These are phyloP conservation scores for Gadopsis bispinosus DNA, from an alignment of 2,797 vertebrate genomes.

Conservation along the genomic window DNA sequence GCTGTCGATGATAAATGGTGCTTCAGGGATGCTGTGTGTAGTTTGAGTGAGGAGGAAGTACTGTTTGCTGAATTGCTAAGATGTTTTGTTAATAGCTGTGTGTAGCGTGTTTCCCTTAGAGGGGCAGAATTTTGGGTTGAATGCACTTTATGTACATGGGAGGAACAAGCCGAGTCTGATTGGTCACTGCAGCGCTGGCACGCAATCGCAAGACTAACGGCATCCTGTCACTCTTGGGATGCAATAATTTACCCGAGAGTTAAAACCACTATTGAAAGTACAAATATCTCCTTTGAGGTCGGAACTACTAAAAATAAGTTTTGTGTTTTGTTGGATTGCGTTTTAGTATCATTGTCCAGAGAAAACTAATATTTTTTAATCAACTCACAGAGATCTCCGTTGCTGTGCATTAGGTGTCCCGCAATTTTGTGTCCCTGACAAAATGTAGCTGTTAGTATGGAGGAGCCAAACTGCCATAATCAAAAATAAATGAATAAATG, in stretches of 20 bases:
- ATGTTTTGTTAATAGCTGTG: constrained; percentile 62
- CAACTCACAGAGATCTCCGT: not conserved
- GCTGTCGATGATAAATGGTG: constrained; percentile 60
- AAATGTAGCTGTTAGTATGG: too few species aligned
- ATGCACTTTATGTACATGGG: constrained; percentile 48
- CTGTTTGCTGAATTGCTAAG: constrained; percentile 69
- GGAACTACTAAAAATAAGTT: not conserved
- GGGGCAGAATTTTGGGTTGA: constrained; percentile 40
- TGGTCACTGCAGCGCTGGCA: constrained; percentile 28
- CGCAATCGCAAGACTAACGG: not conserved
- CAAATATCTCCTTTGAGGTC: not conserved
- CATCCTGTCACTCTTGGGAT: not conserved
- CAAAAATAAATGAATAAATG: too few species aligned
- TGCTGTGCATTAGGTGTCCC: not conserved
- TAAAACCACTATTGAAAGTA: not conserved
- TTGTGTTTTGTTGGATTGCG: not conserved
- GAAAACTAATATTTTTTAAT: constrained; percentile 28
- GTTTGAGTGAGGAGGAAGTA: constrained; percentile 36
- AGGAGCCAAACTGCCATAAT: not conserved
- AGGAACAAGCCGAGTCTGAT: constrained; percentile 33
- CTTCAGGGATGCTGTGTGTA: constrained; percentile 47
- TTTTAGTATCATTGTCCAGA: constrained; percentile 2
- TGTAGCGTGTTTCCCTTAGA: constrained; percentile 38
- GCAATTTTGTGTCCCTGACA: too few species aligned
- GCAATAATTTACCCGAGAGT: not conserved